Base-by-base conservation (phyloP, 2,113 vertebrate species). In the Psettodes erumei region DNA sequence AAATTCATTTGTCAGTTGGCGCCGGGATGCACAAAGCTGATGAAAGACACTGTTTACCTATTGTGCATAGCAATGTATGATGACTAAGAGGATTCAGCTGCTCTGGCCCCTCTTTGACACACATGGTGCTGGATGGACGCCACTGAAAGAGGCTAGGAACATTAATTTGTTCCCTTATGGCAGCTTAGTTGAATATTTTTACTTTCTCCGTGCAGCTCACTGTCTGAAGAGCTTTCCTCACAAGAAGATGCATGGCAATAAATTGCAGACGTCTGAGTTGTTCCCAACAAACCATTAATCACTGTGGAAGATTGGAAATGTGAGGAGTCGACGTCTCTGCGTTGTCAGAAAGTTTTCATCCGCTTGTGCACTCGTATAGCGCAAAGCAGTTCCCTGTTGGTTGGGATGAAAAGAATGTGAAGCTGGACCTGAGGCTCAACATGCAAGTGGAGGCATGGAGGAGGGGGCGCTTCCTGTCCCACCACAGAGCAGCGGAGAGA, bases 11-110 rank as follows among this genome's bases (percentile, higher is more conserved):
- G 53, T 87, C 62, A 80, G 50, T 75, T 86, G 53, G 75, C 8
- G 42, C 48, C 58, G 38, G 54, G 61, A 63, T 68, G 71, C 53
- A 43, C 38, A 80, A 27, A 78, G 38, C 58, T 72, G 64, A 86
- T 83, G 74, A 77, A 82, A 84, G 71, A 71, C 38, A 74, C 63
- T 77, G 73, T 87, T 92, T 86, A 91, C 79, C 84, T 87, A 88
- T 86, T 89, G 71, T 75, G 55, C 25, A 48, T 33, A 35, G 66
- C 54, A 65, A 73, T 21, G 45, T 56, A 71, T 67, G 58, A 50
- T 11, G 38, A 85, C 74, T 77, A 71, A 86, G 81, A 51, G 55
- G 77, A 87, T 81, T 90, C 77, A 89, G 84, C 86, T 85, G 82
- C 63, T 75, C 60, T 69, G 70, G 82, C 42, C 59, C 12, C 59